Evolutionary conservation across 1,140 invertebrate genomes (phyloP).

Genomic region (Solenopsis fugax): DNA sequence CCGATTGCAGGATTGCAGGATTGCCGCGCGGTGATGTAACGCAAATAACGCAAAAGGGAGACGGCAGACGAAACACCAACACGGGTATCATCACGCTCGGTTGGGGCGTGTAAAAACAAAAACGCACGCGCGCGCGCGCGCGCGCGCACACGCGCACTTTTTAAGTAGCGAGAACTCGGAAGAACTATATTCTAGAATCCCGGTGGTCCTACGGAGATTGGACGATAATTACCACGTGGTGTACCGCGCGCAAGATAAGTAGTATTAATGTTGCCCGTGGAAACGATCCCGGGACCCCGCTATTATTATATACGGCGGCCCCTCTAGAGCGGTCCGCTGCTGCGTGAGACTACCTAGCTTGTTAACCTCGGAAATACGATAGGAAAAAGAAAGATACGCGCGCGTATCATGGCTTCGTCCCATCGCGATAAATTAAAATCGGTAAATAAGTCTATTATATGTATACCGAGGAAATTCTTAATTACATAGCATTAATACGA

Average conservation of each 20-base stretch:
- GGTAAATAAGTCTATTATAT: slow-evolving; percentile 56
- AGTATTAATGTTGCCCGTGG: slow-evolving; percentile 75
- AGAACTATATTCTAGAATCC: slow-evolving; percentile 75
- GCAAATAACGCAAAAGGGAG: neutral
- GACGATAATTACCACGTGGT: slow-evolving; percentile 77
- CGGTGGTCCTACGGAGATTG: slow-evolving; percentile 76
- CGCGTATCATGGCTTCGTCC: slow-evolving; percentile 18
- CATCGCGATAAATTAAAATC: slow-evolving; percentile 51
- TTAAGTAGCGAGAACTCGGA: slow-evolving; percentile 73
- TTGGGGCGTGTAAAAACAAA: slow-evolving; percentile 53
- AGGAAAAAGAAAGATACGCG: slow-evolving; percentile 4
- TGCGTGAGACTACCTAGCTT: slow-evolving; percentile 62
- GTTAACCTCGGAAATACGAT: slow-evolving; percentile 61
- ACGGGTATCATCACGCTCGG: neutral
- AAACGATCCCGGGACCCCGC: slow-evolving; percentile 70
- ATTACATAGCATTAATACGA: slow-evolving; percentile 4
- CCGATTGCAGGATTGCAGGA: neutral
- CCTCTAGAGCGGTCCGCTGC: slow-evolving; percentile 15
- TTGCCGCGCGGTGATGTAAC: neutral
- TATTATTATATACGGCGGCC: slow-evolving; percentile 74
- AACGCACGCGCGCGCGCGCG: slow-evolving; percentile 39
- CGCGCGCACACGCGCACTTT: neutral
- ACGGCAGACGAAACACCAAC: neutral
- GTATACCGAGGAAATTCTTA: neutral
- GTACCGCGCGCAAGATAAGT: slow-evolving; percentile 73